These are phyloP conservation scores for Callochromis pleurospilus DNA, from an alignment of 2,113 vertebrate genomes.

Conservation along the genomic window DNA sequence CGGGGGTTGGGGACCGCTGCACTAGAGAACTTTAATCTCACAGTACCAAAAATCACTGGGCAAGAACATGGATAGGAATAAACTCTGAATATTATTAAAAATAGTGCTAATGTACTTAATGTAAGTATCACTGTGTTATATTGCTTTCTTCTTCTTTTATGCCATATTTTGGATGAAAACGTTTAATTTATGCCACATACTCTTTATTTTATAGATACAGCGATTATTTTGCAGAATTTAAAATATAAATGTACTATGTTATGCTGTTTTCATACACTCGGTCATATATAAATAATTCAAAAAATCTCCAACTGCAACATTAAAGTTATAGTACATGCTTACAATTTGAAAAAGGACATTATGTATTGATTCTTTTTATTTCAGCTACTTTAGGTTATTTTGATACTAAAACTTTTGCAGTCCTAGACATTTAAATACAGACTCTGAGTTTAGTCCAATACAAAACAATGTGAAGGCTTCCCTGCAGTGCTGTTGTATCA, in stretches of 20 bases:
- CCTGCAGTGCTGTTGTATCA: not conserved
- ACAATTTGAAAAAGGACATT: not conserved
- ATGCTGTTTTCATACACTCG: not conserved
- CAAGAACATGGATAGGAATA: not conserved
- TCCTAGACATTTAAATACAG: not conserved
- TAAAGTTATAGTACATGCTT: not conserved
- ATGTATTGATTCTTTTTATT: not conserved
- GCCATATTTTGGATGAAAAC: not conserved
- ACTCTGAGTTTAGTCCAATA: not conserved
- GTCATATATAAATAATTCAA: not conserved
- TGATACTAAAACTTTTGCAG: not conserved
- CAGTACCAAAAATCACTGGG: fast-evolving
- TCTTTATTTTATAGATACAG: not conserved
- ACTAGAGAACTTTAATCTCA: not conserved
- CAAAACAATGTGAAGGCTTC: not conserved
- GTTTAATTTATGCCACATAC: not conserved
- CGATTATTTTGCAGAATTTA: not conserved
- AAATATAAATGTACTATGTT: not conserved
- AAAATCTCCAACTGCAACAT: not conserved
- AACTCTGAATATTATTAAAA: not conserved
- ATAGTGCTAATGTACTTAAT: not conserved
- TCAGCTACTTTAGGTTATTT: not conserved
- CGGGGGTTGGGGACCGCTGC: not conserved
- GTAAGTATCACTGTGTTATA: not conserved
- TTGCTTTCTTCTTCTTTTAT: not conserved